Evolutionary conservation across 1,140 invertebrate species (phyloP).

Genomic region (Plectrocnemia conspersa): DNA sequence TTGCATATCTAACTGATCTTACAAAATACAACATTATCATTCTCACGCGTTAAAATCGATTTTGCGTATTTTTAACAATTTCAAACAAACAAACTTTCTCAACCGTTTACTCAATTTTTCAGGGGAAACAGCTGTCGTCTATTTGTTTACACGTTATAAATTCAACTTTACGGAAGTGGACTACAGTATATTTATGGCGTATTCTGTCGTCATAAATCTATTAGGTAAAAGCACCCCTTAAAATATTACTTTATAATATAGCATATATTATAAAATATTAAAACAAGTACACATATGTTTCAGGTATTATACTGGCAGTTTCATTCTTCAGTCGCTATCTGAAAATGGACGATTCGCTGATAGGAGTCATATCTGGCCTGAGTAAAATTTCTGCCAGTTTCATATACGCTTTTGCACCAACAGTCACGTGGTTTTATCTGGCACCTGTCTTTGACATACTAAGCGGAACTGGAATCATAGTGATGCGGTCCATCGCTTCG

Average conservation of each 20-base stretch:
- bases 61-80: no score
- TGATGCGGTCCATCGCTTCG: conserved; percentile 54
- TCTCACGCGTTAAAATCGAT: no score
- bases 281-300: conserved; percentile 27
- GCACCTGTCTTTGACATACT: conserved; percentile 52
- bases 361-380: conserved; percentile 44
- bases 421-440: conserved; percentile 41
- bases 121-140: conserved; percentile 41
- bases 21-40: no score
- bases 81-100: conserved; percentile 5
- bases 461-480: conserved; percentile 50
- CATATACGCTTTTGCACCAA: conserved; percentile 44
- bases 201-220: conserved; percentile 42
- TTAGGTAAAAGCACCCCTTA: conserved; percentile 41
- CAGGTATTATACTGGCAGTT: conserved; percentile 46
- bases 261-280: conserved; percentile 1
- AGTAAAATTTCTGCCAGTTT: conserved; percentile 43
- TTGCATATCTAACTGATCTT: no score
- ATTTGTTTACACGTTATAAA: conserved; percentile 42
- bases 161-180: conserved; percentile 44
- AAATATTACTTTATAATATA: neutral
- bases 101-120: conserved; percentile 6
- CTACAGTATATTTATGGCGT: conserved; percentile 45
- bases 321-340: conserved; percentile 44
- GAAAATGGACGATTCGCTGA: conserved; percentile 44